Evolutionary conservation across 2,888 invertebrate species (phyloP).

Genomic region (Xanthia icteritia): DNA sequence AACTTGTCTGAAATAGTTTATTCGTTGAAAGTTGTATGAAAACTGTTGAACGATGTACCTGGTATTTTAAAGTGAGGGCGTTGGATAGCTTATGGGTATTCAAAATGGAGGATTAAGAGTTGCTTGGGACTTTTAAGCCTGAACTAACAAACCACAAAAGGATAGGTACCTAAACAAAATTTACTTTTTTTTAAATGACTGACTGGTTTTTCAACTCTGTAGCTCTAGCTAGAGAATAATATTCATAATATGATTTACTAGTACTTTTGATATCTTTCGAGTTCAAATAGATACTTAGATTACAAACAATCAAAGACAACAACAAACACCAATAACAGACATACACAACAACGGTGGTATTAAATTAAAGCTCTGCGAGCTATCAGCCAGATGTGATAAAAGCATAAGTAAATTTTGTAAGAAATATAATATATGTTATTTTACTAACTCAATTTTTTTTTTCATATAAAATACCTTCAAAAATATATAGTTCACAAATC

Average conservation of each 20-base stretch:
- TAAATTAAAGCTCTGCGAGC: background rate
- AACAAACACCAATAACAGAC: no score
- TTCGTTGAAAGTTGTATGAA: constrained; percentile 28
- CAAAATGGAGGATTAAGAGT: background rate
- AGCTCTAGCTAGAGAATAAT: background rate
- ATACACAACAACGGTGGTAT: no score
- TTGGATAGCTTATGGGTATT: background rate
- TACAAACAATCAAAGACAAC: no score
- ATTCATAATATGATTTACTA: background rate
- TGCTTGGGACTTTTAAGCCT: background rate
- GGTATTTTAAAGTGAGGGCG: background rate
- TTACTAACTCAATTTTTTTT: background rate
- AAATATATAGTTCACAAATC: constrained; percentile 24
- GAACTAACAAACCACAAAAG: background rate
- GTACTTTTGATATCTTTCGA: background rate
- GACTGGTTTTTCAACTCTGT: background rate
- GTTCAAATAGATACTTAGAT: no score
- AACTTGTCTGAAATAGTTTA: constrained; percentile 32
- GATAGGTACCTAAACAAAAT: no score
- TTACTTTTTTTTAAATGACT: background rate
- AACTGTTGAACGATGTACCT: constrained; percentile 2
- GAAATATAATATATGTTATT: no score
- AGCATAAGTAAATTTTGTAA: background rate
- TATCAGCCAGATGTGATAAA: no score
- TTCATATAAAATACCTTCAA: background rate